These are phyloP conservation scores for Archegozetes longisetosus DNA, from an alignment of 1,140 invertebrate genomes.

Conservation along the genomic window DNA sequence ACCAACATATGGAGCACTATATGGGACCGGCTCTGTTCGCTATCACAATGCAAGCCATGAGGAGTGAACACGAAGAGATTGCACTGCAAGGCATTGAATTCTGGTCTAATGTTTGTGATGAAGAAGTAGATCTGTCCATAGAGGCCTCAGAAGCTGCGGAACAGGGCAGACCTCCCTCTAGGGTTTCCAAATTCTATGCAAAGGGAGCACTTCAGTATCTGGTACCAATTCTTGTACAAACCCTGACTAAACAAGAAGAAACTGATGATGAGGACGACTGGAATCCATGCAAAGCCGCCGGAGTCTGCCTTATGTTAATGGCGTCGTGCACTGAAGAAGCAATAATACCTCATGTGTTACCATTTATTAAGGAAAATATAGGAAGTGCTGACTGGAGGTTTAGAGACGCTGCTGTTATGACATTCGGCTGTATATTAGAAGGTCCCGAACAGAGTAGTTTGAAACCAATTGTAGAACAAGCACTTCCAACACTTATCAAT, in stretches of 20 bases:
- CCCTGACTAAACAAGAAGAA: slow-evolving; percentile 73
- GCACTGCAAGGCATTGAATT: slow-evolving; percentile 98
- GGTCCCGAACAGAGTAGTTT: slow-evolving; percentile 72
- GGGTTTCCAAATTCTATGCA: slow-evolving; percentile 77
- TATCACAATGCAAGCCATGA: slow-evolving; percentile 97
- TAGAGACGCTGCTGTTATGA: slow-evolving; percentile 95
- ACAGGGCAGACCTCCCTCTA: slow-evolving; percentile 69
- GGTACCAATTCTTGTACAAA: slow-evolving; percentile 81
- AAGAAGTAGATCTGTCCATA: slow-evolving; percentile 91
- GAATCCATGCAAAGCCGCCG: slow-evolving; percentile 98
- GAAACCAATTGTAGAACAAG: slow-evolving; percentile 85
- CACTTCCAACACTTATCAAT: slow-evolving; percentile 84
- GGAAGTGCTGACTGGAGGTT: slow-evolving; percentile 82
- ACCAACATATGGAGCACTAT: slow-evolving; percentile 97
- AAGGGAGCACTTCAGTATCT: slow-evolving; percentile 89
- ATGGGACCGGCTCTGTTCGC: slow-evolving; percentile 97
- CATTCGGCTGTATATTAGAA: slow-evolving; percentile 89
- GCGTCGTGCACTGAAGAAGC: slow-evolving; percentile 93
- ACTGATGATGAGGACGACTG: slow-evolving; percentile 94
- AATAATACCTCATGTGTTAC: slow-evolving; percentile 85
- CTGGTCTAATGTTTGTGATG: slow-evolving; percentile 99
- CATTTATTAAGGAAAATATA: slow-evolving; percentile 94
- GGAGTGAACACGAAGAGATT: slow-evolving; percentile 85
- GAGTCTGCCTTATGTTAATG: slow-evolving; percentile 96
- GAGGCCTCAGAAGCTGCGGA: slow-evolving; percentile 85